phyloP scores from a whole-genome alignment of 2,113 vertebrate species.

The Heterotilapia buettikoferi region DNA sequence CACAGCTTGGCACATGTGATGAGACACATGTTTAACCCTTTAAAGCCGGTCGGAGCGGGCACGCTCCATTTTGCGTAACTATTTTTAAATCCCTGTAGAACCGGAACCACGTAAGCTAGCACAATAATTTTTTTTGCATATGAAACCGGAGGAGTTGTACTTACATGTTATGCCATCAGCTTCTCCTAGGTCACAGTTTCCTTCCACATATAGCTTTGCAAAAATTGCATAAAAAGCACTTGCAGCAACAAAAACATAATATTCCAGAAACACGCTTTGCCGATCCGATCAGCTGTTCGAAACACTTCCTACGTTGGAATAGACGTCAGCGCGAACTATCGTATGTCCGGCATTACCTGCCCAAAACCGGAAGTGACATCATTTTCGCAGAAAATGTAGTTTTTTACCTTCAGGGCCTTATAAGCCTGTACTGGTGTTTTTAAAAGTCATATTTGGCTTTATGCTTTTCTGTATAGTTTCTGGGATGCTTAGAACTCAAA shows the following conservation, averaged over 20 bases:
- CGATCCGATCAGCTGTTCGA: rapidly evolving
- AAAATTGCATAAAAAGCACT: background rate
- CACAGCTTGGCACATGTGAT: background rate
- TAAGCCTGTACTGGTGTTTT: rapidly evolving
- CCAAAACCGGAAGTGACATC: rapidly evolving
- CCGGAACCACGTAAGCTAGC: background rate
- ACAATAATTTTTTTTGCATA: background rate
- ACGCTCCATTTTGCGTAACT: background rate
- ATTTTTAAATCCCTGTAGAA: background rate
- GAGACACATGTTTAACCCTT: background rate
- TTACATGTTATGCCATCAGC: background rate
- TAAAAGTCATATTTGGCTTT: background rate
- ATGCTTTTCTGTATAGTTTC: background rate
- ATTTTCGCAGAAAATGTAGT: rapidly evolving
- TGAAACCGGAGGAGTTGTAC: background rate
- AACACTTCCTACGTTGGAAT: rapidly evolving
- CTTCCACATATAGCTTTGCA: rapidly evolving
- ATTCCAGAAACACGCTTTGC: background rate
- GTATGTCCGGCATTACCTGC: rapidly evolving
- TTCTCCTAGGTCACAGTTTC: rapidly evolving
- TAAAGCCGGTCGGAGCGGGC: rapidly evolving
- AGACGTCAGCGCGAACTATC: rapidly evolving
- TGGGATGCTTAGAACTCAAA: background rate
- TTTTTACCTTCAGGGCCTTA: background rate
- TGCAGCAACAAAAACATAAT: background rate